Conservation (phyloP, 2,888 invertebrate genomes). For the Pristionchus exspectatus region DNA sequence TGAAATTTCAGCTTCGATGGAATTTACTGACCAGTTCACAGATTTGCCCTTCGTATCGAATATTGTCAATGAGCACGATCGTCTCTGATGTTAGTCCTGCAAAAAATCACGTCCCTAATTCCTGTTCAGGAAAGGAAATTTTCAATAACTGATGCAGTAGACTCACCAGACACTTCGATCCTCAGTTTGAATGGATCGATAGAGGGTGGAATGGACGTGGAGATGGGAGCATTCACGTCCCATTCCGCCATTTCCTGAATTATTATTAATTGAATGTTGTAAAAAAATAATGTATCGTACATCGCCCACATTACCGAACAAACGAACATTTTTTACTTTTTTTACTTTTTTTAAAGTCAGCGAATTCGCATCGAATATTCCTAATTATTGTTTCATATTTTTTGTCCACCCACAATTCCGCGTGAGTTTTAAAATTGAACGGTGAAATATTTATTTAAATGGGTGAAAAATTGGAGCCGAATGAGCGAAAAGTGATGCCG, state of each 20-base stretch:
- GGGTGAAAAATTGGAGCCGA: too few species aligned
- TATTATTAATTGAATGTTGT: background rate
- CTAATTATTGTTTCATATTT: too few species aligned
- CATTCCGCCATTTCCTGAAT: conserved; percentile 53
- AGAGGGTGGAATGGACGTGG: conserved; percentile 65
- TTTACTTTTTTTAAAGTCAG: too few species aligned
- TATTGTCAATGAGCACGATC: conserved; percentile 71
- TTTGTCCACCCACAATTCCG: too few species aligned
- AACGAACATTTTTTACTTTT: too few species aligned
- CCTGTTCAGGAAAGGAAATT: background rate
- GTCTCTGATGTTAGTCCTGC: conserved; percentile 57
- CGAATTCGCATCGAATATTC: too few species aligned
- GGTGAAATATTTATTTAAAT: too few species aligned
- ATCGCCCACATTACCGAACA: too few species aligned
- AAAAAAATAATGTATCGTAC: too few species aligned
- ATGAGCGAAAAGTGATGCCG: too few species aligned
- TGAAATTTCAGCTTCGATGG: background rate
- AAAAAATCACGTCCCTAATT: background rate
- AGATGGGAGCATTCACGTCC: conserved; percentile 50
- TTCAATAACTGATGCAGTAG: too few species aligned
- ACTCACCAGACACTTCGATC: conserved; percentile 63
- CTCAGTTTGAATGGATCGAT: conserved; percentile 66
- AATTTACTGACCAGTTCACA: conserved; percentile 68
- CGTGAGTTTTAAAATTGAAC: too few species aligned
- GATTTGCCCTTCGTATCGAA: conserved; percentile 73